Evolutionary conservation across 2,113 vertebrate species (phyloP), one percentile per base, ranked within the genome.

Genomic region (Lepisosteus oculatus): DNA sequence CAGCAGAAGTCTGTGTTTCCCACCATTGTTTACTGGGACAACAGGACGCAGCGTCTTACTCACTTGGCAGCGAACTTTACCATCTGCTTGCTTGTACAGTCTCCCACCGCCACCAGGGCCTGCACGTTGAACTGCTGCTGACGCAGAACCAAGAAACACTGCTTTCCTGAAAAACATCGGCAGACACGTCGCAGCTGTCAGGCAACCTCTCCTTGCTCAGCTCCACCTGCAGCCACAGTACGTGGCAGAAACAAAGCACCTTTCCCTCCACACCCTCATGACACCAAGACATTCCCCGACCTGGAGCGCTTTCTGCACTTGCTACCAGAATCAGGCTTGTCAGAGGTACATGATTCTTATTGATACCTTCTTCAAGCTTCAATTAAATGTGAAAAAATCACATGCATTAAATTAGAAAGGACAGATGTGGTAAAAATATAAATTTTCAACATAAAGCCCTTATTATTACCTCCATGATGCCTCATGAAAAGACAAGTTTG

Each of bases 1-100:
- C 85, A 83, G 79, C 85, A 85, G 87, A 88, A 93, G 84, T 81
- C 88, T 85, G 51, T 84, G 89, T 94, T 98, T 97, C 97, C 94
- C 96, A 98, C 95, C 93, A 98, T 97, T 99, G 96, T 99, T 92
- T 86, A 82, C 84, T 89, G 74, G 89, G 90, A 90, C 87, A 90
- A 94, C 95, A 98, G 96, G 95, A 98, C 90, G 86, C 91, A 87
- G 93, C 93, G 91, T 90, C 81, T 89, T 93, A 96, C 96, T 98
- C 94, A 98, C 97, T 98, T 97, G 92, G 96, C 97, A 80, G 95
- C 94, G 91, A 99, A 98, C 92, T 98, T 98, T 92, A 99, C 97
- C 97, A 99, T 99, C 96, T 99, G 97, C 94, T 97, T 99, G 95
- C 97, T 99, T 73, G 95, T 95, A 90, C 93, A 94, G 77, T 97